These are phyloP conservation scores for Grus americana DNA, from an alignment of 2,113 vertebrate genomes.

Conservation along the genomic window DNA sequence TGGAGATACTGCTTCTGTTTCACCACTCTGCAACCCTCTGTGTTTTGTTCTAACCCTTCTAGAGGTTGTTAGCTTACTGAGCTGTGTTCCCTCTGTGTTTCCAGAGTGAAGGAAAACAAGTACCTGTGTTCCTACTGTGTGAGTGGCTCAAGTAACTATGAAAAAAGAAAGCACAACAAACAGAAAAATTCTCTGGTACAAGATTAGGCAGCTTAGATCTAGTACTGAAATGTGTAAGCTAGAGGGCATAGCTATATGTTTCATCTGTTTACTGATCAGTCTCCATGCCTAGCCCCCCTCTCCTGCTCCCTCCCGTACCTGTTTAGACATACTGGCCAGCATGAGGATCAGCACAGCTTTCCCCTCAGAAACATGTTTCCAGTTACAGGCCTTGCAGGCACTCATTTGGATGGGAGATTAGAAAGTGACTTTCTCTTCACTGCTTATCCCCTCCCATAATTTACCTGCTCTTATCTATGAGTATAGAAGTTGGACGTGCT, in stretches of 20 bases:
- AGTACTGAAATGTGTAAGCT: neutral
- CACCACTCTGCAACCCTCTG: slow-evolving; percentile 12
- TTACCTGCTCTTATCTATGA: neutral
- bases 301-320: neutral
- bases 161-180: neutral
- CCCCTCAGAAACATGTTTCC: neutral
- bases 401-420: neutral
- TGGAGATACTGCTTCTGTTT: neutral
- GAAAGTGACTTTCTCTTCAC: neutral
- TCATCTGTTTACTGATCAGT: neutral
- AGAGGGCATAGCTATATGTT: neutral
- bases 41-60: slow-evolving; percentile 57
- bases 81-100: slow-evolving; percentile 18
- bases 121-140: neutral
- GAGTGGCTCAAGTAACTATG: neutral
- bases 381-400: neutral
- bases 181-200: neutral
- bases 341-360: neutral
- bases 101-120: slow-evolving; percentile 18
- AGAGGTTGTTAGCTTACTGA: slow-evolving; percentile 46
- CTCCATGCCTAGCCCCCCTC: neutral
- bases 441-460: neutral
- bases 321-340: neutral
- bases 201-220: neutral
- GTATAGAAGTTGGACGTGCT: neutral